These are phyloP conservation scores for Myiotriccus ornatus DNA, from an alignment of 2,797 vertebrate species.

Conservation along the genomic window DNA sequence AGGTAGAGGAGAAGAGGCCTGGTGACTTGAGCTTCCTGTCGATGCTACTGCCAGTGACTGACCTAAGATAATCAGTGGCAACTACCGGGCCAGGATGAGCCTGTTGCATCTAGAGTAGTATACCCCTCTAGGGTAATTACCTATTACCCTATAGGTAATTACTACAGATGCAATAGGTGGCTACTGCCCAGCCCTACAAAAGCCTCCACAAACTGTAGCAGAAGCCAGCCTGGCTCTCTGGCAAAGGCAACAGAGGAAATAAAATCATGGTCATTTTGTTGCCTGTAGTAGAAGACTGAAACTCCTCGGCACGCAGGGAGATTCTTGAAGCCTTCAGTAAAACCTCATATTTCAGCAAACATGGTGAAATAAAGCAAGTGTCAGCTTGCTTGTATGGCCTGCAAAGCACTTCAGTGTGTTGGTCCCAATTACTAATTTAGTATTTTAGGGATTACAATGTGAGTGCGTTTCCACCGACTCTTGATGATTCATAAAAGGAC, in stretches of 20 bases:
- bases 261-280: background rate
- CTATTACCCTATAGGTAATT: background rate
- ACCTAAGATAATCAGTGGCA: background rate
- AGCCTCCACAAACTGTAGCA: background rate
- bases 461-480: background rate
- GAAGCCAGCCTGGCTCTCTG: background rate
- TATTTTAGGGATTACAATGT: background rate
- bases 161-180: background rate
- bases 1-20: background rate
- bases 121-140: no score
- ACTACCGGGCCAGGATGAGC: background rate
- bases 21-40: background rate
- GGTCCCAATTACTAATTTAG: background rate
- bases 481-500: background rate
- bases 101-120: background rate
- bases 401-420: background rate
- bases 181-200: background rate
- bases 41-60: background rate
- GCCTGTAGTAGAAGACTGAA: background rate
- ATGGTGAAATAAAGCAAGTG: background rate
- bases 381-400: background rate
- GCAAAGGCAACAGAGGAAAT: background rate
- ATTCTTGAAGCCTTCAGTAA: background rate
- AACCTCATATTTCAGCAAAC: background rate
- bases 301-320: background rate